These are phyloP conservation scores for Penaeus japonicus DNA, from an alignment of 1,140 invertebrate species.

Conservation along the genomic window DNA sequence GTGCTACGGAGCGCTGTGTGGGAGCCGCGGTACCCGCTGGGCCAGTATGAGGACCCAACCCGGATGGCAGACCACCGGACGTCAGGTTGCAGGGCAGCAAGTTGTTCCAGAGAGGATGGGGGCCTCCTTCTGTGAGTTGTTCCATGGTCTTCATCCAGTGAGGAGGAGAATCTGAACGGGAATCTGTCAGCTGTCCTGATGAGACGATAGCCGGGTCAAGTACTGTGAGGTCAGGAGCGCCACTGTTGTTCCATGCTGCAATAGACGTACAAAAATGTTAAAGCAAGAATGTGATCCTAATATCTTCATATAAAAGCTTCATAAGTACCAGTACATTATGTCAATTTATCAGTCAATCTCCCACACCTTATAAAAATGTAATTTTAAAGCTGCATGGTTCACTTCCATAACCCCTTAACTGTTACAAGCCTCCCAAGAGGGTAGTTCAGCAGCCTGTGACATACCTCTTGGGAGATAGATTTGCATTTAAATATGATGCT, in stretches of 20 bases:
- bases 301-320: no score
- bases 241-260: slow-evolving; percentile 52
- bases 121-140: slow-evolving; percentile 65
- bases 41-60: slow-evolving; percentile 54
- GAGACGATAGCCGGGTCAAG: slow-evolving; percentile 84
- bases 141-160: slow-evolving; percentile 69
- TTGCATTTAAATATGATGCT: no score
- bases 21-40: slow-evolving; percentile 38
- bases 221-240: slow-evolving; percentile 77
- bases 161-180: slow-evolving; percentile 64
- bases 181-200: slow-evolving; percentile 60
- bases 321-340: no score
- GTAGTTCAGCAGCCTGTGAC: no score
- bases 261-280: not conserved
- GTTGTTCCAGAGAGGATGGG: slow-evolving; percentile 53
- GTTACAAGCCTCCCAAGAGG: no score
- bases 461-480: no score
- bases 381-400: no score
- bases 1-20: slow-evolving; percentile 50
- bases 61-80: slow-evolving; percentile 57
- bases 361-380: no score
- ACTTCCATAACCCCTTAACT: no score
- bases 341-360: no score
- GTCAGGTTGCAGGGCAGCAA: slow-evolving; percentile 25
- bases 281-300: not conserved